Evolutionary conservation across 1,140 invertebrate genomes (phyloP).

Genomic region (Tetramorium simillimum): DNA sequence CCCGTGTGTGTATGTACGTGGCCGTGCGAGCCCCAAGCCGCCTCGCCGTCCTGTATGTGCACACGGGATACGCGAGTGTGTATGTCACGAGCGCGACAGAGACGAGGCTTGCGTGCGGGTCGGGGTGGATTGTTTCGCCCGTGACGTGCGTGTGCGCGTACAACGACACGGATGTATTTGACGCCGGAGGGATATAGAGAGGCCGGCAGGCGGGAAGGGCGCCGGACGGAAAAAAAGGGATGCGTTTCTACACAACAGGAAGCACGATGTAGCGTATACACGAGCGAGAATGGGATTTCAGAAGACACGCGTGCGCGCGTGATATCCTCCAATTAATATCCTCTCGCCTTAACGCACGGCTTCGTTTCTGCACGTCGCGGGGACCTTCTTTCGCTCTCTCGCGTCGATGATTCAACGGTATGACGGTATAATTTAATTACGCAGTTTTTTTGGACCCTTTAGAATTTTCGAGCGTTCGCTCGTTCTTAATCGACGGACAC

Average conservation of each 20-base stretch:
- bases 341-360: constrained; percentile 66
- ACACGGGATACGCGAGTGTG: not conserved
- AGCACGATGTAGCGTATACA: constrained; percentile 65
- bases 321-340: constrained; percentile 73
- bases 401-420: not conserved
- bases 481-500: not conserved
- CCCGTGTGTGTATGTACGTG: constrained; percentile 56
- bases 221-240: constrained; percentile 53
- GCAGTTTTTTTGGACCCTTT: not conserved
- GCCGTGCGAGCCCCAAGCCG: not conserved
- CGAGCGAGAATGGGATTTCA: constrained; percentile 61
- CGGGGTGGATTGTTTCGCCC: constrained; percentile 69
- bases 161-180: constrained; percentile 69
- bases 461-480: not conserved
- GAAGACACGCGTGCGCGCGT: constrained; percentile 42
- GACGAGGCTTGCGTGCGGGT: constrained; percentile 64
- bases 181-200: constrained; percentile 65
- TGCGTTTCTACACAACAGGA: constrained; percentile 65
- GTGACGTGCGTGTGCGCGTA: constrained; percentile 66
- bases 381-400: constrained; percentile 10
- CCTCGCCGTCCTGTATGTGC: constrained; percentile 13
- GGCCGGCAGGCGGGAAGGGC: not conserved
- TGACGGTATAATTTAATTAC: constrained; percentile 22
- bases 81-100: constrained; percentile 48
- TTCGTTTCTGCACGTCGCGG: not conserved